A percentile compares a stretch with the other conserved stretches of the same genome.
These are phyloP conservation scores for Protodeltote pygarga DNA, from an alignment of 2,888 invertebrate genomes.

Conservation along the genomic window DNA sequence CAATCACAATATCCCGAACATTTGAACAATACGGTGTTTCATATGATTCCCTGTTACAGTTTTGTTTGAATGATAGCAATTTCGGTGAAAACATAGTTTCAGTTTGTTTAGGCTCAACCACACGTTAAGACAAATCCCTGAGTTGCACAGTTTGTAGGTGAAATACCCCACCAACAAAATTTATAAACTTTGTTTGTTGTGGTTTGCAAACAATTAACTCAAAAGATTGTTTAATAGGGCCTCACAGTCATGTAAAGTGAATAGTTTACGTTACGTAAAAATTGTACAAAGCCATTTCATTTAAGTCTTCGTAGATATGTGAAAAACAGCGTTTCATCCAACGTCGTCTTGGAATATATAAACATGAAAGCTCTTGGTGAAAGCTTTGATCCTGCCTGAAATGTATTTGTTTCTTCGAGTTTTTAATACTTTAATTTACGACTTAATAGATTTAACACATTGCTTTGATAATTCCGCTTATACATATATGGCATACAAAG, in stretches of 20 bases:
- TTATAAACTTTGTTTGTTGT: constrained; percentile 31
- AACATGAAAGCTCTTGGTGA: constrained; percentile 14
- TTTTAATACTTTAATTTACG: too few species aligned
- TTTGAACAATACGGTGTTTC: background rate
- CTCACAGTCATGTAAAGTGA: too few species aligned
- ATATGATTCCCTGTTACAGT: constrained; percentile 2
- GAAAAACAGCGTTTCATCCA: constrained; percentile 7
- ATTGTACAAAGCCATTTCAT: too few species aligned
- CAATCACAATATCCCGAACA: background rate
- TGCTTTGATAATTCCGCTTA: too few species aligned
- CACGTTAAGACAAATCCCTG: constrained; percentile 29
- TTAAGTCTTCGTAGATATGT: too few species aligned
- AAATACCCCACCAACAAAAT: constrained; percentile 11
- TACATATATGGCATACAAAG: too few species aligned
- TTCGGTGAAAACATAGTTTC: constrained; percentile 10
- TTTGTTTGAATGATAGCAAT: constrained; percentile 15
- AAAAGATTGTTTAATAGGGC: too few species aligned
- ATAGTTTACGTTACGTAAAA: too few species aligned
- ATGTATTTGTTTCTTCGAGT: too few species aligned
- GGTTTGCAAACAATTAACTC: constrained; percentile 9
- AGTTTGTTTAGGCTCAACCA: constrained; percentile 24
- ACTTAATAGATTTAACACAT: too few species aligned
- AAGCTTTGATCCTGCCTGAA: too few species aligned
- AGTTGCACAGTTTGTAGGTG: constrained; percentile 31
- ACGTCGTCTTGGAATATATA: constrained; percentile 12